Evolutionary conservation across 2,888 invertebrate genomes (phyloP), one percentile per base, ranked within the genome.

Genomic region (Microctonus aethiopoides): DNA sequence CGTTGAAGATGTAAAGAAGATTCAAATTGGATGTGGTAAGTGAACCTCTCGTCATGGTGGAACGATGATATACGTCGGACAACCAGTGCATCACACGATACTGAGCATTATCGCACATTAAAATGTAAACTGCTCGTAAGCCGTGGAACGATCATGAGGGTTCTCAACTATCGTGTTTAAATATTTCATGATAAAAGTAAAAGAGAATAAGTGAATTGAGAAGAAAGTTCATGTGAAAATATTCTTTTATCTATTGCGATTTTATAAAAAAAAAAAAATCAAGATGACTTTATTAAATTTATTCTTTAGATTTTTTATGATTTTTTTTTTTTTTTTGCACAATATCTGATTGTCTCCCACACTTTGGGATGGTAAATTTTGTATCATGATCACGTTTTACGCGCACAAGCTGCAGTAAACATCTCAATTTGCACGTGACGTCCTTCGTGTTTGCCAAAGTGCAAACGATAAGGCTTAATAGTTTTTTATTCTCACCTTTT

Each of bases 71-170:
- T 73, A 72, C 71, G 73, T 68, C 59, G 54, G 63, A 72, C 72
- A 69, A 56, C 70, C 68, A 46, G 71, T 65, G 66, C 73, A 61
- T 72, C 69, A 70, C 67, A 70, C 69, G 75, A 71, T 73, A 69
- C 65, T 67, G 67, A 54, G 73, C 68, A 76, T 78, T 77, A 78
- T 74, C 70, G 70, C 72, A 69, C 76, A 77, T 78, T 78, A 74
- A 77, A 75, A 77, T 74, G 75, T 78, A 76, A 77, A 76, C 74
- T 68, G 73, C 63, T 68, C 64, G 70, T 60, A 66, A 71, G 72
- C 67, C 64, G 64, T 72, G 66, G 66, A 65, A 68, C 68, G 68
- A 73, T 72, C 67, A 64, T 65, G 72, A 71, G 9, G 75, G 74
- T 74, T 76, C 73, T 72, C 72, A 72, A 71, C 63, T 56, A 41